Evolutionary conservation across 1,140 invertebrate genomes (phyloP).

Genomic region (Trialeurodes vaporariorum): DNA sequence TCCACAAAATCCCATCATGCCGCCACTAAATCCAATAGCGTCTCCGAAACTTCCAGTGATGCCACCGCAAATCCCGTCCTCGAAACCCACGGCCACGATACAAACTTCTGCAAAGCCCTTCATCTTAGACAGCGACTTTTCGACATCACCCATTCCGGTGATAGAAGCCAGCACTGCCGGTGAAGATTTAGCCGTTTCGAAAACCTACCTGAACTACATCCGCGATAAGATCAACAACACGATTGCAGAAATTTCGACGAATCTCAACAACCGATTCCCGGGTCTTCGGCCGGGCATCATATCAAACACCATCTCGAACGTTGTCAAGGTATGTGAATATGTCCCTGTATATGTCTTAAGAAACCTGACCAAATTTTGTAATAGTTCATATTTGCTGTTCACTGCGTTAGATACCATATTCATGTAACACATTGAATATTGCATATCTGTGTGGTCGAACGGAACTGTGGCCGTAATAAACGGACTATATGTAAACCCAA

Average conservation of each 20-base stretch:
- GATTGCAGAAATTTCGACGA: not conserved
- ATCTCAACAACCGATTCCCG: not conserved
- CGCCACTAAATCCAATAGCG: not conserved
- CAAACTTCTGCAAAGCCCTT: no score
- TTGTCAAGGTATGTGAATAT: no score
- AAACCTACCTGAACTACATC: not conserved
- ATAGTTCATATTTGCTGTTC: no score
- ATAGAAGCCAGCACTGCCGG: not conserved
- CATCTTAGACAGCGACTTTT: not conserved
- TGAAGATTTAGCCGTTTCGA: not conserved
- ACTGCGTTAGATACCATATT: no score
- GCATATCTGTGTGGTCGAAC: no score
- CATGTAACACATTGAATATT: no score
- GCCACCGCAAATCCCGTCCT: not conserved
- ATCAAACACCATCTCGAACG: not conserved
- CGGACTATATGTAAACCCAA: no score
- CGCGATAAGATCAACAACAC: not conserved
- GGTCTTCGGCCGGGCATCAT: not conserved
- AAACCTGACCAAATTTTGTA: no score
- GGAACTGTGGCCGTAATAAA: no score
- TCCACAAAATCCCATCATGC: not conserved
- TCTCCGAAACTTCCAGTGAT: not conserved
- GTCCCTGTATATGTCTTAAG: no score
- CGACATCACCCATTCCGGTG: not conserved
- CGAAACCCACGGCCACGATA: no score